phyloP scores from a whole-genome alignment of 2,113 vertebrate species.

The Girardinichthys multiradiatus region DNA sequence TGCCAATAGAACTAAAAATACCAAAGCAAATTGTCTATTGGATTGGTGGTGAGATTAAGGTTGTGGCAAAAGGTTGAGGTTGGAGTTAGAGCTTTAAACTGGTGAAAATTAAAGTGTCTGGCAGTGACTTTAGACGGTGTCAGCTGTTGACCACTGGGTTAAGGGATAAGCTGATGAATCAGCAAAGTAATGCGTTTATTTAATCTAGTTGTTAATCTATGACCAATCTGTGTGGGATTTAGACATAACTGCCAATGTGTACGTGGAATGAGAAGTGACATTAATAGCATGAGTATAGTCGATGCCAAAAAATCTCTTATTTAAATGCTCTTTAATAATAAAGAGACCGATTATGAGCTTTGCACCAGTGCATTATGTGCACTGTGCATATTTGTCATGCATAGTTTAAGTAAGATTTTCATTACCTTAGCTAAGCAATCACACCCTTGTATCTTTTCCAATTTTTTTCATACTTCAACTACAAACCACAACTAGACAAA shows the following conservation, averaged over 20 bases:
- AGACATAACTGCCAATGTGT: conserved; percentile 1
- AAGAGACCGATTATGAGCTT: conserved; percentile 16
- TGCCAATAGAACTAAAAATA: conserved; percentile 58
- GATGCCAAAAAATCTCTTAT: conserved; percentile 18
- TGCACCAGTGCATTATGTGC: not conserved
- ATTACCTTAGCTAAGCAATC: not conserved
- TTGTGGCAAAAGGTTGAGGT: conserved; percentile 36
- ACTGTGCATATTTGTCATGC: not conserved
- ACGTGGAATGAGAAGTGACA: conserved; percentile 24
- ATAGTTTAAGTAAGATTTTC: not conserved
- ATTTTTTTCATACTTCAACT: too few species aligned
- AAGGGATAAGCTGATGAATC: conserved; percentile 22
- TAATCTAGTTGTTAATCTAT: conserved; percentile 32
- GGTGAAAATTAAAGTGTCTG: conserved; percentile 24
- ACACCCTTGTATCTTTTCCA: not conserved
- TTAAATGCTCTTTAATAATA: conserved; percentile 40
- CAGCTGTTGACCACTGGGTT: conserved; percentile 32
- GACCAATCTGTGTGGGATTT: conserved; percentile 23
- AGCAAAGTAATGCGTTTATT: conserved; percentile 2
- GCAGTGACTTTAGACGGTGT: conserved; percentile 9
- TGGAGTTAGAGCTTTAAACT: conserved; percentile 22
- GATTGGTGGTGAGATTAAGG: conserved; percentile 42
- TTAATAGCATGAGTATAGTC: conserved; percentile 38
- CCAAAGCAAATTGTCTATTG: conserved; percentile 46
- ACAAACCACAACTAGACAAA: too few species aligned